Evolutionary conservation across 2,888 invertebrate genomes (phyloP).

Genomic region (Conomelus anceps): DNA sequence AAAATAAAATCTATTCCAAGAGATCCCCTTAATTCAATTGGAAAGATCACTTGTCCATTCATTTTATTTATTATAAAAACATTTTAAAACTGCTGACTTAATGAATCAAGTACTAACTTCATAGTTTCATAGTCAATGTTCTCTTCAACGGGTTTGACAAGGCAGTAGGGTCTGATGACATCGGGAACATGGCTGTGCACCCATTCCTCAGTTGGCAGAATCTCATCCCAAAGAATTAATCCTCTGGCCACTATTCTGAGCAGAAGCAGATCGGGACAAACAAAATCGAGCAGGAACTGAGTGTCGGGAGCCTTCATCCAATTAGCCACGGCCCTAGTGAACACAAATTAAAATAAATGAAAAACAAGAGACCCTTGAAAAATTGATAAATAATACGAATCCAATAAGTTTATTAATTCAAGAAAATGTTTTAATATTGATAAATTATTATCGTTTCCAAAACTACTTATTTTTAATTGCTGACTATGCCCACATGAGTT

Average conservation of each 20-base stretch:
- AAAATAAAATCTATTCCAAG: too few species aligned
- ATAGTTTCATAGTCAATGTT: conserved; percentile 84
- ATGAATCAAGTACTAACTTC: conserved; percentile 55
- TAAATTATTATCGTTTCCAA: too few species aligned
- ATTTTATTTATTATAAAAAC: neutral
- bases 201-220: conserved; percentile 77
- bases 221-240: conserved; percentile 81
- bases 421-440: neutral
- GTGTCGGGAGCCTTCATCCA: conserved; percentile 90
- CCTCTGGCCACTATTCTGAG: conserved; percentile 72
- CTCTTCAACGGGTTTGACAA: conserved; percentile 61
- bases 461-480: too few species aligned
- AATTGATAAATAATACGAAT: neutral
- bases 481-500: too few species aligned
- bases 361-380: neutral
- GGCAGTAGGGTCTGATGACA: conserved; percentile 67
- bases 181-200: conserved; percentile 73
- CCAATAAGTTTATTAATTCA: neutral
- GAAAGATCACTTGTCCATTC: neutral
- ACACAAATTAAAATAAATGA: conserved; percentile 14
- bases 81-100: conserved; percentile 28
- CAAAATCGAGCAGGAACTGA: conserved; percentile 81
- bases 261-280: conserved; percentile 84
- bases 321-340: conserved; percentile 70
- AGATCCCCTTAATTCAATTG: neutral